phyloP scores from a whole-genome alignment of 2,113 vertebrate genomes.

The Prietella phreatophila region DNA sequence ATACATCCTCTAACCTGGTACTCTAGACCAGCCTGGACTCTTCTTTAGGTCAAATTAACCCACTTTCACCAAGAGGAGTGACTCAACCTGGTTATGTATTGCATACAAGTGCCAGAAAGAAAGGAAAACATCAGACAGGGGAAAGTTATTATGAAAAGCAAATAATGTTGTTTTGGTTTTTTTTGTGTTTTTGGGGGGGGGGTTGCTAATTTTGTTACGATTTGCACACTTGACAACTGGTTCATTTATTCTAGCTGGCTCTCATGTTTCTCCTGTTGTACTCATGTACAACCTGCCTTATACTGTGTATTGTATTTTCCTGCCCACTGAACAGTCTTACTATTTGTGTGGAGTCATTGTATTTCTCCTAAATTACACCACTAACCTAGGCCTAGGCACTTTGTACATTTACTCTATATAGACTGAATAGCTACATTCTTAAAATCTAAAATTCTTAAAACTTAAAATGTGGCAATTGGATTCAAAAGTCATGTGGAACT shows the following conservation, averaged over 20 bases:
- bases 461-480: neutral
- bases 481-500: too few relatives aligned
- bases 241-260: too few relatives aligned
- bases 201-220: neutral
- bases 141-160: neutral
- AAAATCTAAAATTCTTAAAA: too few relatives aligned
- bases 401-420: neutral
- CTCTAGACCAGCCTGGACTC: neutral
- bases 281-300: too few relatives aligned
- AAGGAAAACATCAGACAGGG: neutral
- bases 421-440: neutral
- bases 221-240: neutral
- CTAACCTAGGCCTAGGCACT: neutral
- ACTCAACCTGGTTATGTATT: neutral
- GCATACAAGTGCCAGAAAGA: neutral
- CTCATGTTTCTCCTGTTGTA: neutral
- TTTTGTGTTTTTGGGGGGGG: too few relatives aligned
- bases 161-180: too few relatives aligned
- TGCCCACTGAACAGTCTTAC: neutral
- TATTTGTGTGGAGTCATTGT: too few relatives aligned
- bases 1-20: neutral
- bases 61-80: neutral
- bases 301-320: too few relatives aligned
- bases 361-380: neutral
- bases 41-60: conserved; percentile 1